Evolutionary conservation across 2,888 invertebrate genomes (phyloP), one percentile per base, ranked within the genome.

Genomic region (Nymphalis urticae): DNA sequence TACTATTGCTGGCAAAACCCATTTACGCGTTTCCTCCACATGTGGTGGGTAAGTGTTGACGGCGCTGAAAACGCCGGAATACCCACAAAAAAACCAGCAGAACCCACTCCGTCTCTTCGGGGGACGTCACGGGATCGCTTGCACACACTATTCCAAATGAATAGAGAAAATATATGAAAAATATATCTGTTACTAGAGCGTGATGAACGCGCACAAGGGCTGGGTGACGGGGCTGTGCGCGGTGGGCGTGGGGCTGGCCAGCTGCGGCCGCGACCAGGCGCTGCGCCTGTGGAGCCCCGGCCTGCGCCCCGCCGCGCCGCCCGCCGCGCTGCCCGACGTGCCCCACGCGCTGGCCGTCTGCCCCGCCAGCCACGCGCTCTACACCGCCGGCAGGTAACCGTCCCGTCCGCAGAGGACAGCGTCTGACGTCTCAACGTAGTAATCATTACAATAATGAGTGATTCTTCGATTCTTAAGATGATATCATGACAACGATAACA

Each of bases 131-230:
- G 21, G 21, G 21, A 21, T 21, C 21, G 21, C 21, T 21, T 21
- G 21, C 21, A 2, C 21, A 21, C 2, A 21, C 21, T 21, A 21
- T 2, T 32, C 6, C 27, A 32, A 6, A 32, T 32, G 1, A 32
- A 32, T 32, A 6, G 27, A 32, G 27, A 6, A 32, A 32, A 32
- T 32, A 32, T 32, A 13, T 42, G 13, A 42, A 42, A 13, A 42
- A 10, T 59, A 16, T 8, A 13, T 59, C 24, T 51, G 48, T 62
- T 42, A 17, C 1, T 79, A 91, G 90, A 87, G 89, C 73, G 92
- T 97, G 72, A 97, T 96, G 88, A 95, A 96, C 86, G 97, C 97
- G 62, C 97, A 97, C 93, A 96, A 96, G 84, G 97, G 97, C 80
- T 97, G 97, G 97, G 95, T 97, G 77, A 95, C 96, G 75, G 97